Evolutionary conservation across 2,113 vertebrate species (phyloP), one percentile per base, ranked within the genome.

Genomic region (Onychostruthus taczanowskii): DNA sequence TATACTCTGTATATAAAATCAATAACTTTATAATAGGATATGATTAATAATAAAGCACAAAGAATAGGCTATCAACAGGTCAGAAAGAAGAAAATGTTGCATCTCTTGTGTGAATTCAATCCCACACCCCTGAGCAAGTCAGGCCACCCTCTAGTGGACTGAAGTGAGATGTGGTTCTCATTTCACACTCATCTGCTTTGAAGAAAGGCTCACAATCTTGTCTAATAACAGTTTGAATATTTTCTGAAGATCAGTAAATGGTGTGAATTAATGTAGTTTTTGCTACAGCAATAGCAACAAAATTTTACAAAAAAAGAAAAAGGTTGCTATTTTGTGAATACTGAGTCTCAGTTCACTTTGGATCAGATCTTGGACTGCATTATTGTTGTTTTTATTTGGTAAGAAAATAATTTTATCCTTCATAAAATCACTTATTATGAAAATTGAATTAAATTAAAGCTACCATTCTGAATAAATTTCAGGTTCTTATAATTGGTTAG

Each of bases 111-210:
- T 91, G 15, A 46, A 83, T 67, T 85, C 68, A 58, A 55, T 86
- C 43, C 62, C 93, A 66, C 13, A 95, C 33, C 91, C 97, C 97
- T 97, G 43, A 58, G 53, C 96, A 95, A 90, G 64, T 84, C 53
- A 97, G 83, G 59, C 94, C 96, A 89, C 98, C 98, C 98, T 98
- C 98, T 98, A 98, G 98, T 98, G 98, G 98, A 96, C 53, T 84
- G 68, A 94, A 96, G 89, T 61, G 88, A 97, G 94, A 97, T 79
- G 72, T 55, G 87, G 61, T 70, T 95, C 82, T 90, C 66, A 37
- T 90, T 77, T 97, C 64, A 53, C 27, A 19, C 17, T 83, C 23
- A 22, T 33, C 37, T 92, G 33, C 69, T 90, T 87, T 68, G 28
- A 43, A 59, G 62, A 74, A 91, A 87, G 39, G 12, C 66, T 91